Evolutionary conservation across 2,888 invertebrate species (phyloP).

Genomic region (Macrophya annulata): DNA sequence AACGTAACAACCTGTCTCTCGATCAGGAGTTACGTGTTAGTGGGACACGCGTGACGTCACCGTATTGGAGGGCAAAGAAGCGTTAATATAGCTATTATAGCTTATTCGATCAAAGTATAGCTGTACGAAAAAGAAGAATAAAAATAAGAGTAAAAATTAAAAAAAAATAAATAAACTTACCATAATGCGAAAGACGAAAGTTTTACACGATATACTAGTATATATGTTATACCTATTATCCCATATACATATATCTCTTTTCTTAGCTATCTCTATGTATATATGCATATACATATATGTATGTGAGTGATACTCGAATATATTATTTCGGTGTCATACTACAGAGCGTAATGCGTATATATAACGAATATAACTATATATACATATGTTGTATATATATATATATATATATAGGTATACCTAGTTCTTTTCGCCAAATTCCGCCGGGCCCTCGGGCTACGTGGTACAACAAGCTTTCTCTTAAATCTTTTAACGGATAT

Average conservation of each 20-base stretch:
- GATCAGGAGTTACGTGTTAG: conserved; percentile 27
- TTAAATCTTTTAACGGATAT: conserved; percentile 36
- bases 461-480: conserved; percentile 33
- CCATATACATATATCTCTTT: background rate
- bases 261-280: background rate
- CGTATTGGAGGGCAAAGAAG: conserved; percentile 7
- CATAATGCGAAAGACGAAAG: conserved; percentile 18
- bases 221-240: background rate
- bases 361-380: background rate
- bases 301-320: background rate
- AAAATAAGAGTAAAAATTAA: background rate
- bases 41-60: conserved; percentile 26
- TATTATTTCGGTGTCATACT: background rate
- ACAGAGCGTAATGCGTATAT: background rate
- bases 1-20: conserved; percentile 38
- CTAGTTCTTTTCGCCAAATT: conserved; percentile 35
- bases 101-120: background rate
- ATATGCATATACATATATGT: background rate
- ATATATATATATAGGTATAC: background rate
- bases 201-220: background rate
- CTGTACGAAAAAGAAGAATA: background rate
- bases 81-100: background rate
- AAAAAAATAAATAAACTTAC: background rate
- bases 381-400: background rate
- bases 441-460: conserved; percentile 35